phyloP scores from a whole-genome alignment of 30 jellyfish, hydroid and myxozoan species.

The Clytia hemisphaerica region DNA sequence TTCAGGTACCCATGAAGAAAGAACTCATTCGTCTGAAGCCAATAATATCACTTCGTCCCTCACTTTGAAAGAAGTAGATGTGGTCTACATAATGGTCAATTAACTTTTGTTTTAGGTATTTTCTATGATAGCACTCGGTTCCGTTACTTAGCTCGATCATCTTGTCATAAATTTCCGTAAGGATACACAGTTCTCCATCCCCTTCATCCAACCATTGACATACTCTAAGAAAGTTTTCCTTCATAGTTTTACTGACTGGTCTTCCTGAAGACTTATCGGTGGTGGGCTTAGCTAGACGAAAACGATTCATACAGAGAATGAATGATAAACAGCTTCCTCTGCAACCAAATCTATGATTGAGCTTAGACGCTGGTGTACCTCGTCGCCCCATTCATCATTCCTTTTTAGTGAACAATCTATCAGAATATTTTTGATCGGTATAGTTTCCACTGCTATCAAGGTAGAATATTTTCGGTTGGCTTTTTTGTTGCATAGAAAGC shows the following conservation, averaged over 20 bases:
- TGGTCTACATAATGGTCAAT: too few species aligned
- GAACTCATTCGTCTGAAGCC: too few species aligned
- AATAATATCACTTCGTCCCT: too few species aligned
- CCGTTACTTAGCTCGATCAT: too few species aligned
- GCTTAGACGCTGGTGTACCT: constrained; percentile 15
- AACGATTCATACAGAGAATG: constrained; percentile 1
- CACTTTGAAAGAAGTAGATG: too few species aligned
- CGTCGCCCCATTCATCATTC: constrained; percentile 43
- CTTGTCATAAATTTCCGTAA: constrained; percentile 21
- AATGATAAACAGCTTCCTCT: constrained; percentile 38
- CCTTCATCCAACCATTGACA: constrained; percentile 37
- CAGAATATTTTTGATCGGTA: constrained; percentile 8
- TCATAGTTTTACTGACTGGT: constrained; percentile 16
- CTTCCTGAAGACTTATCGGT: too few species aligned
- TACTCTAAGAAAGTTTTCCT: not conserved
- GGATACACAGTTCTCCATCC: constrained; percentile 27
- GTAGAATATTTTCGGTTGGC: too few species aligned
- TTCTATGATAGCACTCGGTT: too few species aligned
- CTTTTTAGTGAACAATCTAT: constrained; percentile 33
- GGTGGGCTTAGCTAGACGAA: not conserved
- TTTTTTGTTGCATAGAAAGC: too few species aligned
- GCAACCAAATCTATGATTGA: constrained; percentile 18
- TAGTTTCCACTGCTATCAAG: constrained; percentile 50
- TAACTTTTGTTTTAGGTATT: too few species aligned
- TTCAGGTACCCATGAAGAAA: too few species aligned